Evolutionary conservation across 2,113 vertebrate genomes (phyloP).

Genomic region (Colistium nudipinnis): DNA sequence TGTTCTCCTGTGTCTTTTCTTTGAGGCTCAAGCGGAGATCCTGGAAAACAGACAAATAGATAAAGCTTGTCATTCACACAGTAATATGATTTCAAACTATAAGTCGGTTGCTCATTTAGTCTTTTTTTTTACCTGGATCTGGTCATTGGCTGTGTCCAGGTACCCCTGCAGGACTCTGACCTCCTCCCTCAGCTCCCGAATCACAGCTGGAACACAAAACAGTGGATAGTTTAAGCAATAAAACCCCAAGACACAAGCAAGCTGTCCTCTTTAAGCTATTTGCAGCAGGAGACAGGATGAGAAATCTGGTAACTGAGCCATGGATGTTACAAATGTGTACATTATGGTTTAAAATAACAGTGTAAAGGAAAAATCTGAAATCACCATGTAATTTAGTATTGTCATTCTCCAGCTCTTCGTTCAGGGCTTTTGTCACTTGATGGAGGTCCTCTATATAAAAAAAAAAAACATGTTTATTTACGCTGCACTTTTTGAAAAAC

Average conservation of each 20-base stretch:
- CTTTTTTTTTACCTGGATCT: slow-evolving; percentile 77
- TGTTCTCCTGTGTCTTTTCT: slow-evolving; percentile 82
- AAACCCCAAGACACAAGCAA: not conserved
- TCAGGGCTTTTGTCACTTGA: slow-evolving; percentile 75
- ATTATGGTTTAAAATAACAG: not conserved
- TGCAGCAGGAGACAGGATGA: not conserved
- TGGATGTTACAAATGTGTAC: not conserved
- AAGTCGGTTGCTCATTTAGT: too few relatives aligned
- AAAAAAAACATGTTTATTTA: not conserved
- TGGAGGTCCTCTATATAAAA: slow-evolving; percentile 75
- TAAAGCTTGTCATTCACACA: not conserved
- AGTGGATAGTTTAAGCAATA: not conserved
- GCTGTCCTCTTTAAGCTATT: not conserved
- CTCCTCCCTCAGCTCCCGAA: slow-evolving; percentile 78
- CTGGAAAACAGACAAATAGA: slow-evolving; percentile 50
- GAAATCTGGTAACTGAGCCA: not conserved
- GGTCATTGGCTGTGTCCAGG: slow-evolving; percentile 81
- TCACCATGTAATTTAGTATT: slow-evolving; percentile 78
- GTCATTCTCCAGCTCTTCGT: slow-evolving; percentile 76
- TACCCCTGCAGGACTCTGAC: slow-evolving; percentile 75
- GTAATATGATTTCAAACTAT: too few relatives aligned
- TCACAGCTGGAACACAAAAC: slow-evolving; percentile 62
- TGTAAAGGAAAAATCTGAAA: slow-evolving; percentile 13
- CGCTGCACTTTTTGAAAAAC: not conserved
- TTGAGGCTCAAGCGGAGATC: slow-evolving; percentile 71